Percentiles rank a stretch among this genome's conserved stretches.
These are phyloP conservation scores for Adrianichthys oophorus DNA, from an alignment of 2,797 vertebrate genomes.

Conservation along the genomic window DNA sequence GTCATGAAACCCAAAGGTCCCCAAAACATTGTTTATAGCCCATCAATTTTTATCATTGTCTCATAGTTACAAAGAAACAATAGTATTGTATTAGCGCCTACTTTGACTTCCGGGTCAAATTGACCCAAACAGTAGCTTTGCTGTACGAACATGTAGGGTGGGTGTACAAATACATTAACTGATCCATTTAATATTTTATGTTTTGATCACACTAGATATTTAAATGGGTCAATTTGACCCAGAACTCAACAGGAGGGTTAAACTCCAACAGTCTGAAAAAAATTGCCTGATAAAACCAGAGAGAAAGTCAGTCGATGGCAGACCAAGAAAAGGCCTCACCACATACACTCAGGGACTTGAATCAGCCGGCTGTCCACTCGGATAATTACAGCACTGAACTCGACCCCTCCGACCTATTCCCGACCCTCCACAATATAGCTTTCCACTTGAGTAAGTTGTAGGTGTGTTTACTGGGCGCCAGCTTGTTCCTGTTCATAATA, in stretches of 20 bases:
- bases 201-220: too few species aligned
- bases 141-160: too few species aligned
- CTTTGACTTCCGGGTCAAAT: too few species aligned
- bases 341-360: slow-evolving; percentile 5
- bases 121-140: too few species aligned
- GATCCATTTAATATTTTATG: too few species aligned
- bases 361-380: slow-evolving; percentile 36
- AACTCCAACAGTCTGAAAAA: neutral
- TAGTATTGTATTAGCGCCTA: too few species aligned
- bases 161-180: too few species aligned
- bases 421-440: slow-evolving; percentile 56
- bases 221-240: too few species aligned
- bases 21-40: too few species aligned
- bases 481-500: slow-evolving; percentile 86
- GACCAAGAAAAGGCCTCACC: slow-evolving; percentile 7
- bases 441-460: slow-evolving; percentile 79
- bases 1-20: too few species aligned
- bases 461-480: slow-evolving; percentile 80
- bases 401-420: slow-evolving; percentile 22
- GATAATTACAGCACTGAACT: slow-evolving; percentile 39
- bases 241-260: neutral
- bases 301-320: neutral
- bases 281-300: neutral
- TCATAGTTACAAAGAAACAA: too few species aligned
- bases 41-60: too few species aligned